Percentiles rank a stretch among this genome's conserved stretches.
phyloP scores from a whole-genome alignment of 2,888 invertebrate species.

The Yponomeuta evonymella region DNA sequence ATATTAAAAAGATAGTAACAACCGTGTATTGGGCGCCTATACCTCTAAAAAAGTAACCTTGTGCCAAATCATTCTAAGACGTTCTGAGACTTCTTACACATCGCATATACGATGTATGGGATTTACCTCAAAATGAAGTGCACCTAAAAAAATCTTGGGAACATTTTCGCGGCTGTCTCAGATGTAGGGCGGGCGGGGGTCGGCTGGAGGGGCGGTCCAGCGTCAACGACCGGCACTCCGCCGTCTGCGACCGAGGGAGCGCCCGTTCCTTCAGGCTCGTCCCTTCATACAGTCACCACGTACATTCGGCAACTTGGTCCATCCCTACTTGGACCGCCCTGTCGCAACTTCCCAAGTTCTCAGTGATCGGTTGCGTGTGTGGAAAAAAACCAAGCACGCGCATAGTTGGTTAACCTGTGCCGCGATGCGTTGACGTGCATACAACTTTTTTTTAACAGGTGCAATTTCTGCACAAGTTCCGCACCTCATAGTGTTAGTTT shows the following conservation, averaged over 20 bases:
- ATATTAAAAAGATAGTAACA: no score
- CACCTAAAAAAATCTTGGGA: background rate
- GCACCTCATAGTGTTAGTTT: background rate
- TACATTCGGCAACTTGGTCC: background rate
- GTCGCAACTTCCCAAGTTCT: background rate
- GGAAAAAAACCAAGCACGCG: constrained; percentile 43
- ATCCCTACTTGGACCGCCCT: constrained; percentile 1
- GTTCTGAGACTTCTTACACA: background rate
- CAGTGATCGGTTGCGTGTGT: constrained; percentile 39
- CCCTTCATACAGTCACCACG: background rate
- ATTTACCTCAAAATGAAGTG: background rate
- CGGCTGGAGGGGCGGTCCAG: constrained; percentile 57
- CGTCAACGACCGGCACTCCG: constrained; percentile 73
- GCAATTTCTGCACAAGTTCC: constrained; percentile 25
- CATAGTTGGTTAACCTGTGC: background rate
- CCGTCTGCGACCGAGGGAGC: constrained; percentile 26
- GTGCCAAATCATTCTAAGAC: no score
- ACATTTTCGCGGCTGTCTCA: constrained; percentile 1
- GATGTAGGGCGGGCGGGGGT: constrained; percentile 38
- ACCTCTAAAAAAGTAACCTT: no score
- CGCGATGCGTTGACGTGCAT: constrained; percentile 5
- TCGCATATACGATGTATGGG: background rate
- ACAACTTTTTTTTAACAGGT: constrained; percentile 15
- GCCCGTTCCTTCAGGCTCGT: background rate
- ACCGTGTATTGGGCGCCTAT: no score